Percentiles rank a stretch among this genome's conserved stretches.
Conservation (phyloP, 2,888 invertebrate genomes). For the Drosophila meridiana region DNA sequence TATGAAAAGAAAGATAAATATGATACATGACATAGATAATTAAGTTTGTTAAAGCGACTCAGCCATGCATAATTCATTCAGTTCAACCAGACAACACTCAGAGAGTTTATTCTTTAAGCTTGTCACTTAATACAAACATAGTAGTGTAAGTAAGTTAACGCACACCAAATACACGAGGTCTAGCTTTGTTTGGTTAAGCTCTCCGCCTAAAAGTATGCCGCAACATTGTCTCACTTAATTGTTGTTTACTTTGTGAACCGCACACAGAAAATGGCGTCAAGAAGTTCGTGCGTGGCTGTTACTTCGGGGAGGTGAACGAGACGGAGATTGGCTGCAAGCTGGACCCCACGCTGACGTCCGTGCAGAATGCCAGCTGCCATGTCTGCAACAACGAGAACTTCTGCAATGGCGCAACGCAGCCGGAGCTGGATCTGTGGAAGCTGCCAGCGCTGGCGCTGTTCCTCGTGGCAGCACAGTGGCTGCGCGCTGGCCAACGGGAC, state of each 20-base stretch:
- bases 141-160: not conserved
- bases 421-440: slow-evolving; percentile 25
- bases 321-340: slow-evolving; percentile 74
- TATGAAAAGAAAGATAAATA: too few relatives aligned
- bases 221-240: slow-evolving; percentile 11
- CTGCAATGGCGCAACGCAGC: slow-evolving; percentile 67
- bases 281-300: slow-evolving; percentile 77
- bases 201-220: slow-evolving; percentile 62
- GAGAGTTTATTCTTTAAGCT: too few relatives aligned
- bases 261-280: slow-evolving; percentile 70
- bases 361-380: slow-evolving; percentile 71
- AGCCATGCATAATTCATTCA: not conserved
- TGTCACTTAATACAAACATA: not conserved
- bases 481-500: slow-evolving; percentile 32
- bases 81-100: not conserved
- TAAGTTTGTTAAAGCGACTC: not conserved
- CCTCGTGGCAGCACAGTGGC: slow-evolving; percentile 14
- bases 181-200: not conserved
- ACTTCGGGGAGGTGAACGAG: slow-evolving; percentile 80
- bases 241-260: slow-evolving; percentile 28
- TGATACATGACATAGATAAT: not conserved
- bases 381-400: slow-evolving; percentile 77
- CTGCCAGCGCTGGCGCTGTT: slow-evolving; percentile 34
- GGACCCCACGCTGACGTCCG: slow-evolving; percentile 70
- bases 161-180: not conserved